phyloP scores from a whole-genome alignment of 92 coral and sea anemone genomes.

The Epizoanthus illoricatus region DNA sequence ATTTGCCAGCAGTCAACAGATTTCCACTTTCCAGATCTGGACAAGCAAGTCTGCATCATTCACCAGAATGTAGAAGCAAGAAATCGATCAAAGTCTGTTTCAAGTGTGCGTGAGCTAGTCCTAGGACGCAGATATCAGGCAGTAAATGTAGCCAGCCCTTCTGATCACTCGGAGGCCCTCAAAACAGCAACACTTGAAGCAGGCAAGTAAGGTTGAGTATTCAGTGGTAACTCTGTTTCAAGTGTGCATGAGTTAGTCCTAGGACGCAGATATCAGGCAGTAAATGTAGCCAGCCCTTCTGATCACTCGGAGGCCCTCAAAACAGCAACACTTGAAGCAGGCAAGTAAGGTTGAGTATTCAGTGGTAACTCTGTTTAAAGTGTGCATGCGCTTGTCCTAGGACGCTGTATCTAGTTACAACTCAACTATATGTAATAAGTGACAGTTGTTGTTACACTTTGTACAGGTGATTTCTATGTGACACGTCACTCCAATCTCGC shows the following conservation, averaged over 20 bases:
- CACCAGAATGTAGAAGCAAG: conserved; percentile 86
- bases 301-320: conserved; percentile 29
- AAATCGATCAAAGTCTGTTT: conserved; percentile 58
- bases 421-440: neutral
- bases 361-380: conserved; percentile 56
- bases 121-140: conserved; percentile 16
- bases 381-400: conserved; percentile 32
- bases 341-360: conserved; percentile 4
- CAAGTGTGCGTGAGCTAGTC: conserved; percentile 45
- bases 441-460: neutral
- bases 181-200: conserved; percentile 31
- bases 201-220: conserved; percentile 8
- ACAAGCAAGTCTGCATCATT: conserved; percentile 89
- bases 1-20: conserved; percentile 98
- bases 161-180: conserved; percentile 27
- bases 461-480: conserved; percentile 85
- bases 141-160: neutral
- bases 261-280: conserved; percentile 11
- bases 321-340: conserved; percentile 29
- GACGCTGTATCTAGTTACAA: neutral
- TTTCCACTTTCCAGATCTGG: conserved; percentile 98
- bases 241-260: conserved; percentile 41
- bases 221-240: conserved; percentile 52
- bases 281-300: neutral
- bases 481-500: conserved; percentile 96